Evolutionary conservation across 2,113 vertebrate genomes (phyloP).

Genomic region (Scomber japonicus): DNA sequence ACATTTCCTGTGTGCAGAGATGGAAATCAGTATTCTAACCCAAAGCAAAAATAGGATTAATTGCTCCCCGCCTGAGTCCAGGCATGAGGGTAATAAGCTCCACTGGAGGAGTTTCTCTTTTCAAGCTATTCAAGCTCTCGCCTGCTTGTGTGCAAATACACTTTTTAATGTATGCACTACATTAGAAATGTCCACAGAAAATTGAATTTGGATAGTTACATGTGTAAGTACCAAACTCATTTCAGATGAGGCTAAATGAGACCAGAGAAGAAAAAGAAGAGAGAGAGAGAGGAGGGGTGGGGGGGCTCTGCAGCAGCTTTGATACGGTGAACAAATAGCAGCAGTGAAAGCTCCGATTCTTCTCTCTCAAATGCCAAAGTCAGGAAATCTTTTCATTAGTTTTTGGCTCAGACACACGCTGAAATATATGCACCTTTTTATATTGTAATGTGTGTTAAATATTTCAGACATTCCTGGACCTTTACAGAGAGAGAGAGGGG

Average conservation of each 20-base stretch:
- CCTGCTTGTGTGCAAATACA: conserved; percentile 69
- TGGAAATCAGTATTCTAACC: conserved; percentile 84
- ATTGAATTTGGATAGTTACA: conserved; percentile 81
- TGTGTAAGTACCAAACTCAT: conserved; percentile 71
- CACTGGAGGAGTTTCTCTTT: conserved; percentile 73
- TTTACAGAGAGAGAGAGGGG: no score
- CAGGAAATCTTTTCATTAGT: conserved; percentile 74
- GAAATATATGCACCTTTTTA: conserved; percentile 69
- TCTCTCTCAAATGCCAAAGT: conserved; percentile 57
- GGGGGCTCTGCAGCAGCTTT: conserved; percentile 66
- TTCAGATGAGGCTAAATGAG: conserved; percentile 78
- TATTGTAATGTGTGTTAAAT: no score
- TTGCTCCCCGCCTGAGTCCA: conserved; percentile 74
- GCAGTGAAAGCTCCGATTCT: conserved; percentile 53
- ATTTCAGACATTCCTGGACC: no score
- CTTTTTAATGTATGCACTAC: conserved; percentile 68
- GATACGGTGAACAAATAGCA: conserved; percentile 70
- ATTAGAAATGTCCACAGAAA: conserved; percentile 82
- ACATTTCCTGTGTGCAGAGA: conserved; percentile 73
- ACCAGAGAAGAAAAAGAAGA: conserved; percentile 41
- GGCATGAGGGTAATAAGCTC: conserved; percentile 75
- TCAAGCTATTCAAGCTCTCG: conserved; percentile 61
- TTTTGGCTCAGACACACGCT: conserved; percentile 58
- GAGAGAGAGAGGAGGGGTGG: conserved; percentile 25
- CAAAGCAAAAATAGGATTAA: conserved; percentile 84